Conservation (phyloP, 2,888 invertebrate species). For the Buathra laborator region DNA sequence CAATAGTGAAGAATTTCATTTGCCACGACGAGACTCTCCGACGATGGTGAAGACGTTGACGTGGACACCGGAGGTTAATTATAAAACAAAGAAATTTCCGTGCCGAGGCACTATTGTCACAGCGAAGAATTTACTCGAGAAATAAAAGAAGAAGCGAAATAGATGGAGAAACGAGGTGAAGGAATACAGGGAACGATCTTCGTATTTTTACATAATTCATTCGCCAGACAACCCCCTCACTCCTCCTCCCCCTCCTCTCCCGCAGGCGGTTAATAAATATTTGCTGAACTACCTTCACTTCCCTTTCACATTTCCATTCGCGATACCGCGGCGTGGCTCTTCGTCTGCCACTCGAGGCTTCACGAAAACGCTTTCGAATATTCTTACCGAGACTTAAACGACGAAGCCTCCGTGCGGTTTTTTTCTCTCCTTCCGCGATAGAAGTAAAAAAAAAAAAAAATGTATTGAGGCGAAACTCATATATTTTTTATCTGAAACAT, state of each 20-base stretch:
- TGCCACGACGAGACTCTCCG: background rate
- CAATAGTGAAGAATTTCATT: background rate
- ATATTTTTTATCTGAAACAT: too few species aligned
- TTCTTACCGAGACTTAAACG: too few species aligned
- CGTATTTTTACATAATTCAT: conserved; percentile 27
- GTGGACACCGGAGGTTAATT: background rate
- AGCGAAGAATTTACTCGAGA: background rate
- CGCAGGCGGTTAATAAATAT: conserved; percentile 30
- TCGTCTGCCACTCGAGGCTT: background rate
- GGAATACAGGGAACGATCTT: background rate
- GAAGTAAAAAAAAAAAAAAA: background rate
- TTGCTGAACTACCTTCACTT: conserved; percentile 18
- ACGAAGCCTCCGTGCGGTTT: too few species aligned
- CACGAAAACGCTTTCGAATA: background rate
- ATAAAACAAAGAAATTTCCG: background rate
- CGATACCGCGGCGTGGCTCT: conserved; percentile 1
- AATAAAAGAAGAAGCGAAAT: conserved; percentile 1
- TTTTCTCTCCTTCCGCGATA: too few species aligned
- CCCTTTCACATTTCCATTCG: conserved; percentile 21
- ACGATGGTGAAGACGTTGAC: background rate
- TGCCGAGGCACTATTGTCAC: background rate
- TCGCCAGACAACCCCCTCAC: background rate
- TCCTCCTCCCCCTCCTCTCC: background rate
- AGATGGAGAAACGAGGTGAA: background rate
- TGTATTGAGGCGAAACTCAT: background rate